A percentile compares a stretch with the other conserved stretches of the same genome.
These are phyloP conservation scores for Drosophila gaucha DNA, from an alignment of 2,888 invertebrate genomes.

Conservation along the genomic window DNA sequence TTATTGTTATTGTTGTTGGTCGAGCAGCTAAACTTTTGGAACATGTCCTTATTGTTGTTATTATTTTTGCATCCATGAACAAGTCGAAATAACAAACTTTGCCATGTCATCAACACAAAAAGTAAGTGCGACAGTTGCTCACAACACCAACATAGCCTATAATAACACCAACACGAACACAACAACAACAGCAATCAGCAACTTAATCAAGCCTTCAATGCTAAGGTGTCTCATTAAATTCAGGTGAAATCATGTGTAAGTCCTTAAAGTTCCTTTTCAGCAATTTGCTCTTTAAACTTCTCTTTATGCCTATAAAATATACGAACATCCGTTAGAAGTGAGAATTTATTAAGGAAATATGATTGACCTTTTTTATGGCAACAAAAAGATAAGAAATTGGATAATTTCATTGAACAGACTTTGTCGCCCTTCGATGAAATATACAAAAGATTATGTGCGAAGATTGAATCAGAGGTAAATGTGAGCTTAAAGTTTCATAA, in stretches of 20 bases:
- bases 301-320: conserved; percentile 29
- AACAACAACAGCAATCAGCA: conserved; percentile 14
- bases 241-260: conserved; percentile 66
- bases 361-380: conserved; percentile 8
- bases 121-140: conserved; percentile 42
- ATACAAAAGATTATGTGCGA: not conserved
- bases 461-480: not conserved
- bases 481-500: not conserved
- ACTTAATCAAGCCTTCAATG: conserved; percentile 37
- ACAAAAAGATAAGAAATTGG: not conserved
- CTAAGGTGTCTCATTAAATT: conserved; percentile 42
- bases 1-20: conserved; percentile 29
- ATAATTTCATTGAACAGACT: conserved; percentile 7
- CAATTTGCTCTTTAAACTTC: conserved; percentile 31
- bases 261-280: conserved; percentile 60
- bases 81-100: conserved; percentile 43
- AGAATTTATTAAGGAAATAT: conserved; percentile 26
- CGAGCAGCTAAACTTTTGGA: conserved; percentile 14
- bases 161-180: conserved; percentile 1
- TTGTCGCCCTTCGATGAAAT: not conserved
- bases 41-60: conserved; percentile 19
- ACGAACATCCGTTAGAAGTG: conserved; percentile 39
- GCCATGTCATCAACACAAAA: conserved; percentile 39
- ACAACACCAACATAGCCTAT: conserved; percentile 9
- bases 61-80: conserved; percentile 25